Evolutionary conservation across 2,888 invertebrate genomes (phyloP).

Genomic region (Drosophila mimetica): DNA sequence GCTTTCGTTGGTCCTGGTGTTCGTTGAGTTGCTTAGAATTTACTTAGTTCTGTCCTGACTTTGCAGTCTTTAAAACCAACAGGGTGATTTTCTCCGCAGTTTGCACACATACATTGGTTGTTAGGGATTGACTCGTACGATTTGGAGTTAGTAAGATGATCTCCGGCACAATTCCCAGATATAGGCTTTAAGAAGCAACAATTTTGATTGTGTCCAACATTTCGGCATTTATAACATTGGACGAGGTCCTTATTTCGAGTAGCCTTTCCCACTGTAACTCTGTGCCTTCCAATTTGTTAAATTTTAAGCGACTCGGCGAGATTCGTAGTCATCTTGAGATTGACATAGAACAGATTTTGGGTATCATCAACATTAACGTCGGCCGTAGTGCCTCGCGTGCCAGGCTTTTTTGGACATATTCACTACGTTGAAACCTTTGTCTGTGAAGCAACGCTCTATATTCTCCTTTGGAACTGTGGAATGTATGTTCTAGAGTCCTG

Average conservation of each 20-base stretch:
- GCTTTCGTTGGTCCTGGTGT: not conserved
- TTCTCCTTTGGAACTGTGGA: conserved; percentile 1
- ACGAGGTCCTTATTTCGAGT: conserved; percentile 1
- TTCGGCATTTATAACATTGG: conserved; percentile 1
- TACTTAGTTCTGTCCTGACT: conserved; percentile 2
- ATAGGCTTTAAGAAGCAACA: no score
- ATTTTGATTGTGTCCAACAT: no score
- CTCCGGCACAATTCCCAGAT: no score
- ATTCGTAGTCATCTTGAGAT: conserved; percentile 6
- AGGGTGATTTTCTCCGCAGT: no score
- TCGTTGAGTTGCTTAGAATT: not conserved
- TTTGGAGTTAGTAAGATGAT: no score
- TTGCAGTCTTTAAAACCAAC: no score
- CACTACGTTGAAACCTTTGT: not conserved
- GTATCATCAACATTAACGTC: no score
- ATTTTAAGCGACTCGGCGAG: conserved; percentile 8
- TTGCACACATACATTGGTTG: no score
- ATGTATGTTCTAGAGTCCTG: no score
- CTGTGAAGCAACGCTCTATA: conserved; percentile 1
- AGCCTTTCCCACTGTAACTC: conserved; percentile 2
- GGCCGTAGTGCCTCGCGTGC: conserved; percentile 3
- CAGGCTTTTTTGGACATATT: conserved; percentile 15
- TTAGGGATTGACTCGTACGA: no score
- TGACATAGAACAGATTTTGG: conserved; percentile 6
- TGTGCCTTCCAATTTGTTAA: conserved; percentile 1